Evolutionary conservation across 2,113 vertebrate genomes (phyloP), one percentile per base, ranked within the genome.

Genomic region (Pollimyrus isidori): DNA sequence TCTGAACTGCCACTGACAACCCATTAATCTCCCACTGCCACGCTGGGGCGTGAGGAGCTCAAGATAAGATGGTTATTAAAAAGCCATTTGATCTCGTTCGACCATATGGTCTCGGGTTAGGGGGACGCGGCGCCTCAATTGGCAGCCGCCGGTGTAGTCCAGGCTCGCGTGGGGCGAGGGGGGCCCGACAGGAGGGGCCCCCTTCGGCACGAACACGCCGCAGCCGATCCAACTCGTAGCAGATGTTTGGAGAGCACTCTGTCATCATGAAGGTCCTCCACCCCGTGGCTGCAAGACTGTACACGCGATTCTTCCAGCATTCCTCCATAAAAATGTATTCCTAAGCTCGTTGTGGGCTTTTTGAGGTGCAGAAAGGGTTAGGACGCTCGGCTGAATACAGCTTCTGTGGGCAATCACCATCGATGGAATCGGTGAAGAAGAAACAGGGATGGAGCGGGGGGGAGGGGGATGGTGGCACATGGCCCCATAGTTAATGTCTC

Each of bases 1-100:
- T 3, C 45, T 26, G 26, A 53, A 69, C 89, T 56, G 46, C 87
- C 89, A 85, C 89, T 88, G 87, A 90, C 76, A 90, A 46, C 35
- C 73, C 87, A 88, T 85, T 83, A 84, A 85, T 88, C 80, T 90
- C 89, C 89, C 49, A 49, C 82, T 39, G 76, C 53, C 45, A 62
- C 56, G 26, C 23, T 30, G 76, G 39, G 86, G 89, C 86, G 89
- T 39, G 84, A 88, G 86, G 45, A 48, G 89, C 26, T 45, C 30
- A 21, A 39, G 48, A 86, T 90, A 90, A 90, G 87, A 88, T 62
- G 58, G 87, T 86, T 90, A 86, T 90, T 88, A 88, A 85, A 88
- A 90, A 90, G 76, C 80, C 86, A 85, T 88, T 88, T 88, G 39
- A 88, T 85, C 83, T 30, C 19, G 49, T 46, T 35, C 49, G 86